These are phyloP conservation scores for Tragulus kanchil DNA, from an alignment of 2,113 vertebrate species.

Conservation along the genomic window DNA sequence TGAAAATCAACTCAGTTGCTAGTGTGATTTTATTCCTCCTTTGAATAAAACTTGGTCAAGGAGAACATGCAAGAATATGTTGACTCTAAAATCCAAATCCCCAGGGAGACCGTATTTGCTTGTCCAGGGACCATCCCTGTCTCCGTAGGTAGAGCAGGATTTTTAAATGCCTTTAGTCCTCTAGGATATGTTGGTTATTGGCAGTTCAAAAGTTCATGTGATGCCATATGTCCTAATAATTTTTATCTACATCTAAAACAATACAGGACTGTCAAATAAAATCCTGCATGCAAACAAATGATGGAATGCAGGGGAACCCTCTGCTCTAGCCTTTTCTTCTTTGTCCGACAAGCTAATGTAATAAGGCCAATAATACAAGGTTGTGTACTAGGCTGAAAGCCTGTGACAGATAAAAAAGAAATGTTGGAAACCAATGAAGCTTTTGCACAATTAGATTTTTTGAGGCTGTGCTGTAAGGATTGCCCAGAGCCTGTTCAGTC, in stretches of 20 bases:
- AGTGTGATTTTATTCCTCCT: conserved; percentile 67
- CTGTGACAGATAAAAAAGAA: conserved; percentile 93
- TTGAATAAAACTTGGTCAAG: conserved; percentile 72
- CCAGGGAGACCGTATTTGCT: conserved; percentile 62
- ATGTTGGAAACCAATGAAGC: conserved; percentile 98
- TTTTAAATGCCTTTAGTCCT: conserved; percentile 77
- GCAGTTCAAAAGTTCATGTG: conserved; percentile 89
- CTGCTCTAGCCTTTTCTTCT: conserved; percentile 90
- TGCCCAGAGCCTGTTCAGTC: conserved; percentile 92
- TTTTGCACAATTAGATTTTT: conserved; percentile 98
- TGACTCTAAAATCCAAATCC: conserved; percentile 58
- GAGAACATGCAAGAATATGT: conserved; percentile 60
- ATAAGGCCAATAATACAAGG: conserved; percentile 94
- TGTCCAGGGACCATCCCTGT: conserved; percentile 37
- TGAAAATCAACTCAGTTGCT: conserved; percentile 75
- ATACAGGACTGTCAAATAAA: conserved; percentile 89
- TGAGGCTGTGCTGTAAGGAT: conserved; percentile 95
- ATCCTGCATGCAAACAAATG: conserved; percentile 92
- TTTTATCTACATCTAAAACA: conserved; percentile 90
- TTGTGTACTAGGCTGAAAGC: conserved; percentile 91
- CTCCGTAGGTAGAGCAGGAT: conserved; percentile 55
- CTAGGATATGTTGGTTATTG: conserved; percentile 71
- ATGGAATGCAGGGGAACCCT: conserved; percentile 93
- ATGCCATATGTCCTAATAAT: conserved; percentile 88
- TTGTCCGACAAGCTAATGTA: conserved; percentile 92